Percentiles rank a stretch among this genome's conserved stretches.
Conservation (phyloP, 2,113 vertebrate genomes). For the Piliocolobus tephrosceles region DNA sequence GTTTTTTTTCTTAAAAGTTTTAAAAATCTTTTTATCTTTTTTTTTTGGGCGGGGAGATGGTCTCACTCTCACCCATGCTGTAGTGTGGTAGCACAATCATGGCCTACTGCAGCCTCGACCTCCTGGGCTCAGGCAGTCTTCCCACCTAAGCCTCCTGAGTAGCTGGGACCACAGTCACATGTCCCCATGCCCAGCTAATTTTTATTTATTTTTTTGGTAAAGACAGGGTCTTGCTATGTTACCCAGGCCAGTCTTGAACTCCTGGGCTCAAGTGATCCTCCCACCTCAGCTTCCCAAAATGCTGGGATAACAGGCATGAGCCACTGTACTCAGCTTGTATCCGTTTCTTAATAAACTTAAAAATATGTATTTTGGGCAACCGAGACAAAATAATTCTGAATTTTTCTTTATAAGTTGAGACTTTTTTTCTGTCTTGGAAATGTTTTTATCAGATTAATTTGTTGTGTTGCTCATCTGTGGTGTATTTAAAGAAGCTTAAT, state of each 20-base stretch:
- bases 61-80: background rate
- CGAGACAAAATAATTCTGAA: slow-evolving; percentile 11
- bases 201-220: background rate
- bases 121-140: background rate
- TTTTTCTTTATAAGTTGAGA: slow-evolving; percentile 16
- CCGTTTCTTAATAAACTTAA: slow-evolving; percentile 23
- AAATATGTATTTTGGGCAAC: background rate
- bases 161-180: background rate
- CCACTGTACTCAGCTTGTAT: background rate
- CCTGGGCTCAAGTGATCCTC: background rate
- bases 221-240: background rate
- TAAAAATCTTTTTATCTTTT: background rate
- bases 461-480: slow-evolving; percentile 26
- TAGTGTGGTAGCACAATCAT: background rate
- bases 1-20: background rate
- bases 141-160: background rate
- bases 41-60: background rate
- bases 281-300: background rate
- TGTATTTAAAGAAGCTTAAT: slow-evolving; percentile 63
- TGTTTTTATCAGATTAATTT: slow-evolving; percentile 48
- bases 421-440: slow-evolving; percentile 33
- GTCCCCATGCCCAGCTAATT: background rate
- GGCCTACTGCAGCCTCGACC: background rate
- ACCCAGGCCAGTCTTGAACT: background rate
- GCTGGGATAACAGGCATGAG: background rate